phyloP scores from a whole-genome alignment of 2,888 invertebrate genomes.

The Girardia tigrina region DNA sequence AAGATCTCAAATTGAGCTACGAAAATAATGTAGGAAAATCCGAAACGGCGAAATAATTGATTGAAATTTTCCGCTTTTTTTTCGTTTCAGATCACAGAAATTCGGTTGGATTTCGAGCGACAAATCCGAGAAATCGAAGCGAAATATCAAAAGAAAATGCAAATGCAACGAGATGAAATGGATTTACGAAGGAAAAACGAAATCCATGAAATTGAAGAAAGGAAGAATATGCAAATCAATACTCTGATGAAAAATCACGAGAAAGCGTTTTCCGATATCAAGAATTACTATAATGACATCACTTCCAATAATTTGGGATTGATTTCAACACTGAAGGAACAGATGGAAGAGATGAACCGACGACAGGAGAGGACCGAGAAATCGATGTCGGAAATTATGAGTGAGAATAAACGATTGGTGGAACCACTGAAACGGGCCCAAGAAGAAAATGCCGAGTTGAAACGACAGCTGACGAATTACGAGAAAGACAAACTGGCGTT shows the following conservation, averaged over 20 bases:
- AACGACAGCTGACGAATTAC: slow-evolving; percentile 66
- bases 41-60: no score
- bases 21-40: background rate
- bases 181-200: slow-evolving; percentile 53
- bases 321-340: slow-evolving; percentile 67
- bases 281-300: slow-evolving; percentile 85
- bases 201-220: slow-evolving; percentile 66
- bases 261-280: slow-evolving; percentile 70
- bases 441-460: slow-evolving; percentile 61
- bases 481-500: slow-evolving; percentile 69
- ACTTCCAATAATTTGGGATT: slow-evolving; percentile 78
- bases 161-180: slow-evolving; percentile 63
- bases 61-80: no score
- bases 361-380: slow-evolving; percentile 66
- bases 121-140: slow-evolving; percentile 60
- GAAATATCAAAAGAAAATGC: slow-evolving; percentile 64
- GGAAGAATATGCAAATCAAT: slow-evolving; percentile 72
- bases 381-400: slow-evolving; percentile 58
- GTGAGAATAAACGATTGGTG: slow-evolving; percentile 62
- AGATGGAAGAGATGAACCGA: slow-evolving; percentile 51
- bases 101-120: slow-evolving; percentile 58
- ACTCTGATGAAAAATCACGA: slow-evolving; percentile 68
- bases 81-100: slow-evolving; percentile 53
- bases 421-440: slow-evolving; percentile 62
- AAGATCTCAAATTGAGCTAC: slow-evolving; percentile 59